These are phyloP conservation scores for Oenanthe melanoleuca DNA, from an alignment of 2,113 vertebrate genomes.

Conservation along the genomic window DNA sequence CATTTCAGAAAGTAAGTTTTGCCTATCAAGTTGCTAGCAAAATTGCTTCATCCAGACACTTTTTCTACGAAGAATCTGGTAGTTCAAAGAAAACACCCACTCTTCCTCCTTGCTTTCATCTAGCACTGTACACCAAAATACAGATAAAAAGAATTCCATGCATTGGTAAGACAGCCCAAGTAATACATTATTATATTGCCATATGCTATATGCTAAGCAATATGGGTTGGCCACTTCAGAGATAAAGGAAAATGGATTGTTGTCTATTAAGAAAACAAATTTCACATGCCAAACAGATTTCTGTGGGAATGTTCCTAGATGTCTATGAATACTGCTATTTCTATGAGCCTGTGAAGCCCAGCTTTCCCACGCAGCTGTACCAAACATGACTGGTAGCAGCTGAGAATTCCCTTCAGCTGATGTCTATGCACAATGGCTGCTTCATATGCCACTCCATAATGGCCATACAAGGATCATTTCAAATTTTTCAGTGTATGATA, in stretches of 20 bases:
- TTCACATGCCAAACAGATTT: background rate
- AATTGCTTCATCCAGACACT: background rate
- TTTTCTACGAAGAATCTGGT: background rate
- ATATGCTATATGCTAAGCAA: background rate
- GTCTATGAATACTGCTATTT: background rate
- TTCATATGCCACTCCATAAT: background rate
- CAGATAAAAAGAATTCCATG: background rate
- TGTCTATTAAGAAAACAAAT: background rate
- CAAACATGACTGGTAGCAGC: background rate
- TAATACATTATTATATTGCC: background rate
- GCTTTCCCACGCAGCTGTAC: background rate
- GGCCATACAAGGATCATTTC: background rate
- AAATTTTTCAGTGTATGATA: background rate
- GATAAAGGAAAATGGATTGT: background rate
- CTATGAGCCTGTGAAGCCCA: background rate
- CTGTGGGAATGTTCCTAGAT: background rate
- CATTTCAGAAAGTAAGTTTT: background rate
- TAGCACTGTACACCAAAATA: background rate
- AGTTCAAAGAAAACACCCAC: background rate
- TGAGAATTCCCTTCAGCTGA: background rate
- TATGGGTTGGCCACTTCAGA: background rate
- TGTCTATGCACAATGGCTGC: background rate
- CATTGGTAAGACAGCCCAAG: background rate
- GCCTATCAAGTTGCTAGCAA: background rate
- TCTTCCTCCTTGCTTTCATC: background rate